Base-by-base conservation (phyloP, 2,888 invertebrate genomes). In the Synergus umbraculus region DNA sequence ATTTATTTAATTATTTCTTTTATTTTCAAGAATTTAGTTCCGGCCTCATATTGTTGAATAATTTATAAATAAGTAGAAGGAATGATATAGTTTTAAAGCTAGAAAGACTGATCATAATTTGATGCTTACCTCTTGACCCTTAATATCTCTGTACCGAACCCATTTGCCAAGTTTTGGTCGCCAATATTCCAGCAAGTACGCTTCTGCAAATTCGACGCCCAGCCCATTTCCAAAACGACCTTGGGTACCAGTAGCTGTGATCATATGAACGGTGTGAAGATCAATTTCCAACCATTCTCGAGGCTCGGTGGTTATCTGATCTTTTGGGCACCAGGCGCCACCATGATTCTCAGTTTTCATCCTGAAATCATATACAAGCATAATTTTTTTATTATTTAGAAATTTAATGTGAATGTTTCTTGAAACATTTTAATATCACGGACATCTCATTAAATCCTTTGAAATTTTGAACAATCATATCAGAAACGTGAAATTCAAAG, bases 261-360 rank as follows among this genome's bases (percentile, higher is more conserved):
- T 94, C 87, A 95, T 93, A 90, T 94, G 94, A 76, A 94, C 93
- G 76, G 92, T 90, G 85, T 93, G 93, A 82, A 96, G 93, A 91
- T 95, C 94, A 84, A 94, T 93, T 92, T 96, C 93, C 81, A 94
- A 87, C 93, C 93, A 94, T 85, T 94, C 93, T 76, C 92, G 92
- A 4, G 93, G 93, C 83, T 93, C 93, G 76, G 92, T 92, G 73
- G 93, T 93, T 85, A 95, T 93, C 88, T 93, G 93, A 81, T 93
- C 92, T 87, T 94, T 93, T n/a, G 96, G 96, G 90, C 96, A 96
- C 96, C 96, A 96, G 1, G 96, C 96, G 60, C 96, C 96, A 12
- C 95, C 95, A 82, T 94, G 93, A 84, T 92, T 92, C 89, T 96
- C 95, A 78, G 93, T 93, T 81, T 94, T 93, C 80, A 96, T 93